Evolutionary conservation across 2,113 vertebrate species (phyloP).

Genomic region (Callipepla squamata): DNA sequence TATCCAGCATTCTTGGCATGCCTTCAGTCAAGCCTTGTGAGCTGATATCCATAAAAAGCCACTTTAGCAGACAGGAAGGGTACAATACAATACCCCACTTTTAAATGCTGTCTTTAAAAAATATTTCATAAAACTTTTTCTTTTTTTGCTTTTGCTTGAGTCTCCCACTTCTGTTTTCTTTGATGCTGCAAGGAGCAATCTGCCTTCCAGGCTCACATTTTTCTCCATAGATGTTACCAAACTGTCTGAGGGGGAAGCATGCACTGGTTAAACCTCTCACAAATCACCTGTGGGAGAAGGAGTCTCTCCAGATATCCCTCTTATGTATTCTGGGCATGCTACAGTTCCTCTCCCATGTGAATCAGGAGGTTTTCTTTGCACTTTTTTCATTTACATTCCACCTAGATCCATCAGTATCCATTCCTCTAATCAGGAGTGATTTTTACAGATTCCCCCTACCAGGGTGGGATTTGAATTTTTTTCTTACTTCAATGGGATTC

Average conservation of each 20-base stretch:
- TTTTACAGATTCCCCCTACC: conserved; percentile 12
- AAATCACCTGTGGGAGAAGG: background rate
- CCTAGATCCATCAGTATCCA: background rate
- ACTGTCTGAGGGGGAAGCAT: background rate
- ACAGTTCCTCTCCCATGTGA: background rate
- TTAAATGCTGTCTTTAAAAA: conserved; percentile 20
- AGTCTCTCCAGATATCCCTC: background rate
- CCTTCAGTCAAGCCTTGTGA: conserved; percentile 21
- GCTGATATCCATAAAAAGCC: conserved; percentile 52
- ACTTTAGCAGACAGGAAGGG: conserved; percentile 29
- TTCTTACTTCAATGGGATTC: background rate
- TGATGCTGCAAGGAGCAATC: background rate
- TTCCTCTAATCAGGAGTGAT: background rate
- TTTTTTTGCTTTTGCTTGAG: background rate
- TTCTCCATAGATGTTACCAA: background rate
- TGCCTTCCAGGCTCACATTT: background rate
- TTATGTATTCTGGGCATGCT: background rate
- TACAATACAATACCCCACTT: background rate
- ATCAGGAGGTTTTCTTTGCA: background rate
- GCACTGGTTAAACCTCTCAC: background rate
- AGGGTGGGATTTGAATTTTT: background rate
- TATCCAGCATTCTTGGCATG: conserved; percentile 56
- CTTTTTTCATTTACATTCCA: conserved; percentile 6
- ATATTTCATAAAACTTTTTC: conserved; percentile 12
- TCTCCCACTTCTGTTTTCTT: background rate